Evolutionary conservation across 2,797 vertebrate species (phyloP), one percentile per base, ranked within the genome.

Genomic region (Carduelis carduelis): DNA sequence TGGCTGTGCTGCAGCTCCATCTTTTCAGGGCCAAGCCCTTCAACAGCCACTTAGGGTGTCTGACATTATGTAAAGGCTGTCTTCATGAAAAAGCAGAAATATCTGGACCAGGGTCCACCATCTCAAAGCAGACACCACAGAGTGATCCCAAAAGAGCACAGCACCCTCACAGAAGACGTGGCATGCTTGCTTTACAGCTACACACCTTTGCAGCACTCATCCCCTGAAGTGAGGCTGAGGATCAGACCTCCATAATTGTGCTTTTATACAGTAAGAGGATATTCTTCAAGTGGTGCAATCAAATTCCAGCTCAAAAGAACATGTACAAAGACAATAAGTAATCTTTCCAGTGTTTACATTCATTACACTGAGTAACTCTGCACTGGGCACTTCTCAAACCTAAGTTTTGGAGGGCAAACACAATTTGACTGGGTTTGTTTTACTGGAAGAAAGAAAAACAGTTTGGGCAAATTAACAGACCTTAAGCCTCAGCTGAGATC

Each of bases 271-370:
- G 71, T 64, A 83, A 78, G 61, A 91, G 61, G n/a, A 85, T 74
- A 83, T 71, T 94, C 68, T 90, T 85, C 75, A 71, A 83, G 60
- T 41, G 26, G 30, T 50, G 32, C 46, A 89, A 91, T 89, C 53
- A 85, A 83, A 87, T 93, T 85, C 71, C 50, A 50, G 39, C 65
- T 77, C 41, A 49, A 74, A 82, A 94, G 84, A 83, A 56, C 37
- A 85, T 0, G 2, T 61, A 89, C 66, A 74, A 94, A 92, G 68
- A 83, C 85, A 92, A 56, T 75, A 92, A 78, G 78, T 87, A 55
- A 95, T 93, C 61, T 86, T 92, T 53, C 28, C 7, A 3, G 23
- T 91, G 76, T 96, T 94, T 94, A 82, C 64, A 85, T 71, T 94
- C 60, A 77, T 92, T 93, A 77, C 24, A 44, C 39, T 68, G 78